Evolutionary conservation across 1,140 invertebrate genomes (phyloP), one percentile per base, ranked within the genome.

Genomic region (Pachypsylla venusta): DNA sequence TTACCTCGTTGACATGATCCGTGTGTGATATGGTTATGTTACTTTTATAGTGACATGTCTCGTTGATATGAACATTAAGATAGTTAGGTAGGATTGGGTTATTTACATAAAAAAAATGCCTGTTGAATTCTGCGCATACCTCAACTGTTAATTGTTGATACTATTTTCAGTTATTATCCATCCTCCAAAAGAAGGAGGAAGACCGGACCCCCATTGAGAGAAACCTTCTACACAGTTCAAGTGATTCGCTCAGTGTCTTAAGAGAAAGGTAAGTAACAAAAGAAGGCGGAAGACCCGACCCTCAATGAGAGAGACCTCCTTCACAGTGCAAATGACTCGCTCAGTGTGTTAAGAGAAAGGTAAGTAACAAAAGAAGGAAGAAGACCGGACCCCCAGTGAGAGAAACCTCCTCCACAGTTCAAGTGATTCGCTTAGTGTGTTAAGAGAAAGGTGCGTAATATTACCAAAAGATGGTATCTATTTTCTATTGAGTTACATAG

Each of bases 131-230:
- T n/a, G n/a, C n/a, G n/a, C n/a, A n/a, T n/a, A n/a, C n/a, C n/a
- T n/a, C n/a, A n/a, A n/a, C n/a, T n/a, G n/a, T n/a, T n/a, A n/a
- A n/a, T n/a, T n/a, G n/a, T n/a, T n/a, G n/a, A n/a, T n/a, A n/a
- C n/a, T n/a, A n/a, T n/a, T 70, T 72, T 54, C 58, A 83, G 81
- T 76, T 83, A 13, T 75, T 78, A 5, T 69, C 73, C 14, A 81
- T 83, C 61, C 70, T 83, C 16, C 77, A 80, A 64, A 83, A 83
- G 69, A 67, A 74, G n/a, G 78, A 80, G 64, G 70, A 71, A 5
- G 71, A 75, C 25, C 69, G 79, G 61, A 80, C 76, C 0, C 61
- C 68, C 1, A 81, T 82, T 62, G 82, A 84, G 60, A 70, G 73
- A 0, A 72, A 77, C 61, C 71, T 79, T 54, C 68, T 83, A 2